These are phyloP conservation scores for Amia ocellicauda DNA, from an alignment of 2,113 vertebrate species.

Conservation along the genomic window DNA sequence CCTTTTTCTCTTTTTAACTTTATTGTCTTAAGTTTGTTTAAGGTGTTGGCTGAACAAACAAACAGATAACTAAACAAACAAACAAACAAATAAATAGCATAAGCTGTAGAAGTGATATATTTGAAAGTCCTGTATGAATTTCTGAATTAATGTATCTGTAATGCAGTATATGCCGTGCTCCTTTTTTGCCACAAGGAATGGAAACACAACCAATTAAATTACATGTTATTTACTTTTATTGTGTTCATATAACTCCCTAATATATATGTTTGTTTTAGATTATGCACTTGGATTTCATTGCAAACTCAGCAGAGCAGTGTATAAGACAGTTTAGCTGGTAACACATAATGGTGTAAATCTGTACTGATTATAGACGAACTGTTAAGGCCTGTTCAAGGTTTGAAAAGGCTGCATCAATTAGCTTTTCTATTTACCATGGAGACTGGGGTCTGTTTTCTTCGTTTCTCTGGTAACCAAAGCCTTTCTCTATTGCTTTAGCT, in stretches of 20 bases:
- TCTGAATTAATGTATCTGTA: too few relatives aligned
- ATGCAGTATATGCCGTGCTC: too few relatives aligned
- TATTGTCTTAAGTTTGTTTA: too few relatives aligned
- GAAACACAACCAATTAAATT: too few relatives aligned
- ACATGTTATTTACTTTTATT: too few relatives aligned
- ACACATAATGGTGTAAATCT: constrained; percentile 54
- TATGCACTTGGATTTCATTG: constrained; percentile 10
- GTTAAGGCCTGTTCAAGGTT: constrained; percentile 80
- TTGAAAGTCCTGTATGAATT: too few relatives aligned
- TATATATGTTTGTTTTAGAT: not conserved
- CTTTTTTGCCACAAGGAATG: too few relatives aligned
- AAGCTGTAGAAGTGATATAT: too few relatives aligned
- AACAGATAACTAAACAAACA: too few relatives aligned
- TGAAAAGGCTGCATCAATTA: constrained; percentile 90
- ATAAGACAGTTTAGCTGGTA: constrained; percentile 29
- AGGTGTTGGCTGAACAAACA: too few relatives aligned
- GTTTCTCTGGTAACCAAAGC: constrained; percentile 97
- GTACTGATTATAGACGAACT: constrained; percentile 85
- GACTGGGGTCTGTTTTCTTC: constrained; percentile 85
- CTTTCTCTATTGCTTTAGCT: constrained; percentile 89
- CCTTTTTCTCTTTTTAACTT: too few relatives aligned
- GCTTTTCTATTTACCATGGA: constrained; percentile 91
- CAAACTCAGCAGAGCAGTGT: constrained; percentile 4
- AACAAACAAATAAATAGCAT: too few relatives aligned
- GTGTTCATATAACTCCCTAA: not conserved